Conservation (phyloP, 2,888 invertebrate genomes). For the Hydroisotoma schaefferi region DNA sequence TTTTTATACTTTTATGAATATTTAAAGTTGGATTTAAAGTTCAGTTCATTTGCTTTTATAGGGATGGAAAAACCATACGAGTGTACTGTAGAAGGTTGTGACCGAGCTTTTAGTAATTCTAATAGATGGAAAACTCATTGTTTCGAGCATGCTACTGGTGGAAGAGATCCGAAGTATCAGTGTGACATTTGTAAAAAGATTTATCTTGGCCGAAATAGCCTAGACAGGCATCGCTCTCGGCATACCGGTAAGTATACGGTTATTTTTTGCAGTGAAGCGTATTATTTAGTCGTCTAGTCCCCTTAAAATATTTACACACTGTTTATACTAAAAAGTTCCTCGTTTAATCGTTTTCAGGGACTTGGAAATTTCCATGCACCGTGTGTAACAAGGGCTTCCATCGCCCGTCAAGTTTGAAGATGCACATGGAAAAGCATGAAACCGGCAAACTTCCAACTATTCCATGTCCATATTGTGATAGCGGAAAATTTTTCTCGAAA, state of each 20-base stretch:
- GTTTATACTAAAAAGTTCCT: background rate
- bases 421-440: background rate
- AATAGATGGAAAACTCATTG: background rate
- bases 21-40: too few relatives aligned
- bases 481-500: background rate
- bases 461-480: background rate
- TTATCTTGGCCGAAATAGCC: background rate
- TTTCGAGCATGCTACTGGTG: background rate
- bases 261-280: background rate
- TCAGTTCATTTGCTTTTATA: too few relatives aligned
- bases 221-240: background rate
- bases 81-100: conserved; percentile 4
- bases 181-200: background rate
- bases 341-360: background rate
- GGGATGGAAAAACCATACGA: background rate
- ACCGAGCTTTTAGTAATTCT: background rate
- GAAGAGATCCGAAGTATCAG: background rate
- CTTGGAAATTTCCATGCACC: conserved; percentile 5
- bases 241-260: background rate
- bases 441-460: background rate
- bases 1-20: too few relatives aligned
- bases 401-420: background rate
- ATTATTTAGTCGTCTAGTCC: too few relatives aligned
- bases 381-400: conserved; percentile 1
- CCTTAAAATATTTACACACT: too few relatives aligned